phyloP scores from a whole-genome alignment of 2,888 invertebrate species.

The Globia sparganii region DNA sequence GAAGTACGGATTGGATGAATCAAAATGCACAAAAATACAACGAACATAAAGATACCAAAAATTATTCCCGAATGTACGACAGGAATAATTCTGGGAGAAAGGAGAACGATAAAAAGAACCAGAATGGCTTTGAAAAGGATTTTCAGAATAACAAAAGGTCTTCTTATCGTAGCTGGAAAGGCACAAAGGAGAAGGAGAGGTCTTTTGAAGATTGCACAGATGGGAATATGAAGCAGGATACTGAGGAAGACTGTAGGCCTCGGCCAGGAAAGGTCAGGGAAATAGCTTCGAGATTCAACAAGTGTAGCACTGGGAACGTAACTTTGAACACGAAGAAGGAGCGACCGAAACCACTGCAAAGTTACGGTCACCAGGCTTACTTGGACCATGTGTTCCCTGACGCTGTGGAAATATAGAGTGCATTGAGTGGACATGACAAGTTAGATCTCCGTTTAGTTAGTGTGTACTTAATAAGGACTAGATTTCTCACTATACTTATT shows the following conservation, averaged over 20 bases:
- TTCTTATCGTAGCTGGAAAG: conserved; percentile 75
- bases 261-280: conserved; percentile 86
- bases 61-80: conserved; percentile 78
- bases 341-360: conserved; percentile 91
- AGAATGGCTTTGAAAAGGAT: conserved; percentile 63
- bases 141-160: conserved; percentile 72
- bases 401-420: conserved; percentile 85
- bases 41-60: conserved; percentile 76
- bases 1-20: conserved; percentile 67
- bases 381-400: conserved; percentile 91
- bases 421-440: conserved; percentile 64
- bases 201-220: conserved; percentile 71
- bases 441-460: conserved; percentile 68
- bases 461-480: conserved; percentile 66
- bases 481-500: conserved; percentile 70
- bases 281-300: conserved; percentile 86
- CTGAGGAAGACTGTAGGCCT: conserved; percentile 76
- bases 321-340: conserved; percentile 78
- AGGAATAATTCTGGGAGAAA: conserved; percentile 80
- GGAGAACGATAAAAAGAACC: conserved; percentile 65
- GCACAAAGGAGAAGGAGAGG: conserved; percentile 72
- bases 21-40: conserved; percentile 75
- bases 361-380: conserved; percentile 90
- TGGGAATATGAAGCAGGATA: conserved; percentile 34
- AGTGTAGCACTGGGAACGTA: conserved; percentile 76